phyloP scores from a whole-genome alignment of 2,888 invertebrate species.

The Tachina grossa region DNA sequence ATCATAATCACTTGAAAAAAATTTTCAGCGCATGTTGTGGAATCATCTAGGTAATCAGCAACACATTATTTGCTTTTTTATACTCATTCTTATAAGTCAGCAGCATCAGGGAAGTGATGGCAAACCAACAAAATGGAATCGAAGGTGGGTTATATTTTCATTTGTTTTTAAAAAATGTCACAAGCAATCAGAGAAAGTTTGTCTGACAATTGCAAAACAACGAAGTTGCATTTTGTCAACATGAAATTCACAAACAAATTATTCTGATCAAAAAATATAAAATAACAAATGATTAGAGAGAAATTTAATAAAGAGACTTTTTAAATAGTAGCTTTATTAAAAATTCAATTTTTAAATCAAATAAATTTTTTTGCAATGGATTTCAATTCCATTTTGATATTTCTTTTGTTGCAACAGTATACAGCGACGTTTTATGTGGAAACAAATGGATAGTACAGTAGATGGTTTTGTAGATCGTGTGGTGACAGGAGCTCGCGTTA shows the following conservation, averaged over 20 bases:
- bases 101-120: conserved; percentile 50
- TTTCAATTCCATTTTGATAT: background rate
- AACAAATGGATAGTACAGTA: conserved; percentile 80
- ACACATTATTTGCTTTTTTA: conserved; percentile 48
- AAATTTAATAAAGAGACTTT: background rate
- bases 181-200: background rate
- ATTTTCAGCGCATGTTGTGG: conserved; percentile 65
- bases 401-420: conserved; percentile 73
- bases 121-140: conserved; percentile 58
- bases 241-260: background rate
- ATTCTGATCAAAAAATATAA: background rate
- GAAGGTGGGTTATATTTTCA: conserved; percentile 48
- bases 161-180: conserved; percentile 13
- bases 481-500: conserved; percentile 76
- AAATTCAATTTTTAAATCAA: background rate
- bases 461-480: conserved; percentile 78
- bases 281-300: background rate
- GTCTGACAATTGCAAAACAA: conserved; percentile 20
- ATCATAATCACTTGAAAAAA: conserved; percentile 29
- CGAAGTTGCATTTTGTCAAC: conserved; percentile 8
- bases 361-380: background rate
- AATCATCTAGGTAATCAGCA: conserved; percentile 41
- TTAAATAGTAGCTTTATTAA: background rate
- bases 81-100: conserved; percentile 55
- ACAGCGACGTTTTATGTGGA: conserved; percentile 82